Conservation (phyloP, 2,113 vertebrate genomes). For the Arenaria interpres region DNA sequence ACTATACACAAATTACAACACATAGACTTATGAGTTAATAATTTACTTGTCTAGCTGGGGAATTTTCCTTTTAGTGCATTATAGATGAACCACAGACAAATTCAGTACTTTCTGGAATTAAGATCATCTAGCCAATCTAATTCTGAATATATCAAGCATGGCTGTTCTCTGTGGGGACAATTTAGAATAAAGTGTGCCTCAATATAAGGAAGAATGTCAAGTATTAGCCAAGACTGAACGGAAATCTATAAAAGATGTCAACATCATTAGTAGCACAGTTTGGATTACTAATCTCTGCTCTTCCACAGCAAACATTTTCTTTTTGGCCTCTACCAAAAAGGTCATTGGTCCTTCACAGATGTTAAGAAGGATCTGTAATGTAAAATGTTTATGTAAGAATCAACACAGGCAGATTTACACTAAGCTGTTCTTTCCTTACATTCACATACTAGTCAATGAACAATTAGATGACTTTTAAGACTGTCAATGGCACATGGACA, state of each 20-base stretch:
- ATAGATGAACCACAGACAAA: slow-evolving; percentile 57
- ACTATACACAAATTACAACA: slow-evolving; percentile 47
- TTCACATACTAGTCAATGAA: background rate
- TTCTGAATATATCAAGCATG: slow-evolving; percentile 53
- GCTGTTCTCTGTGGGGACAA: slow-evolving; percentile 48
- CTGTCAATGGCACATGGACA: fast-evolving
- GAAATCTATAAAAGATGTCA: slow-evolving; percentile 48
- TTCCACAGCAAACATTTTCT: background rate
- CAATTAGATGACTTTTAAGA: background rate
- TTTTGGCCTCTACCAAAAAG: background rate
- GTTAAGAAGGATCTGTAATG: background rate
- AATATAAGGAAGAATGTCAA: slow-evolving; percentile 31
- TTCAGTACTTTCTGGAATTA: slow-evolving; percentile 62
- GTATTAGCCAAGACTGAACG: background rate
- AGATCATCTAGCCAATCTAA: slow-evolving; percentile 58
- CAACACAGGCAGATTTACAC: background rate
- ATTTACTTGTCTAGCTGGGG: slow-evolving; percentile 57
- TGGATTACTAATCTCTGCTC: slow-evolving; percentile 36
- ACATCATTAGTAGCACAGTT: background rate
- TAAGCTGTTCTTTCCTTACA: background rate
- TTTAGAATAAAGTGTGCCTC: slow-evolving; percentile 31
- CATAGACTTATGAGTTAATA: slow-evolving; percentile 62
- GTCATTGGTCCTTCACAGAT: background rate
- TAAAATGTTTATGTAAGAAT: background rate
- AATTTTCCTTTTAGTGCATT: slow-evolving; percentile 63